phyloP scores from a whole-genome alignment of 2,113 vertebrate genomes.

The Thunnus maccoyii region DNA sequence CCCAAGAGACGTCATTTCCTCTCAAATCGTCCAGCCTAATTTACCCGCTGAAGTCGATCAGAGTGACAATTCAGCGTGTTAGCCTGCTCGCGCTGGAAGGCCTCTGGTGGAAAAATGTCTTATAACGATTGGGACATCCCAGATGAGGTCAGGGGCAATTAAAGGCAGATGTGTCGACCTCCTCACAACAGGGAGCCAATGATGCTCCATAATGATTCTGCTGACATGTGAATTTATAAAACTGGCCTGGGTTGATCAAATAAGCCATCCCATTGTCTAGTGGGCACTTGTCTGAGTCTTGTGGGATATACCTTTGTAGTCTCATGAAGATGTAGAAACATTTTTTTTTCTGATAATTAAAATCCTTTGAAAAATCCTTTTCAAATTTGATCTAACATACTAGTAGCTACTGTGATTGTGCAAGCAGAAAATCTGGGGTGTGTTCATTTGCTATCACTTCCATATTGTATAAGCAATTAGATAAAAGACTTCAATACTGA shows the following conservation, averaged over 20 bases:
- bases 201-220: constrained; percentile 37
- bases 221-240: constrained; percentile 44
- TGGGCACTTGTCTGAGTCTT: constrained; percentile 7
- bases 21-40: constrained; percentile 2
- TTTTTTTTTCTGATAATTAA: too few relatives aligned
- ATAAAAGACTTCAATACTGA: too few relatives aligned
- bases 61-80: constrained; percentile 37
- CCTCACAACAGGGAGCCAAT: constrained; percentile 29
- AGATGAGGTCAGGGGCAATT: constrained; percentile 46
- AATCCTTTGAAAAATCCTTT: too few relatives aligned
- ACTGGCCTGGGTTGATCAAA: constrained; percentile 15
- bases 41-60: constrained; percentile 3
- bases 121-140: constrained; percentile 31
- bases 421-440: too few relatives aligned
- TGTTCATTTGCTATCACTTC: too few relatives aligned
- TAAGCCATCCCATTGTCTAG: constrained; percentile 3
- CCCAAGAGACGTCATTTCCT: constrained; percentile 6
- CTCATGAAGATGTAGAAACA: neutral
- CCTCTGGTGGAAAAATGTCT: constrained; percentile 44
- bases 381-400: too few relatives aligned
- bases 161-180: neutral
- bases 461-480: too few relatives aligned
- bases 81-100: constrained; percentile 13
- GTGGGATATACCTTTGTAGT: neutral
- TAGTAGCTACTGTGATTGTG: too few relatives aligned